Conservation (phyloP, 2,113 vertebrate species). For the Bubo scandiacus region DNA sequence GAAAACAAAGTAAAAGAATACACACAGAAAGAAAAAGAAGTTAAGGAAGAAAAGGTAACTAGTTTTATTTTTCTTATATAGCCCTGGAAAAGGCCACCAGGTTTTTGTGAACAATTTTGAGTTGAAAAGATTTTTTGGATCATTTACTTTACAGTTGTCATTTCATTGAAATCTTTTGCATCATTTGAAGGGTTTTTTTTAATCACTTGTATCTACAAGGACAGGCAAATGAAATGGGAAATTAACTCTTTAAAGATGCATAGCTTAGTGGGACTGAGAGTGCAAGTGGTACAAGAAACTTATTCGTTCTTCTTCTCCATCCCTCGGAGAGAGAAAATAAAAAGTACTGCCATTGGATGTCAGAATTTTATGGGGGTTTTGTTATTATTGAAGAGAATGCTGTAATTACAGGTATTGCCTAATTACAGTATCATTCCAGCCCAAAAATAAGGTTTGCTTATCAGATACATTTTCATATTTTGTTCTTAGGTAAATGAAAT, state of each 20-base stretch:
- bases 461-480: constrained; percentile 18
- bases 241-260: not conserved
- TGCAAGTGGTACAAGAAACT: not conserved
- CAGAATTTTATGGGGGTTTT: not conserved
- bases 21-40: too few relatives aligned
- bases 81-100: not conserved
- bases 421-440: not conserved
- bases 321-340: not conserved
- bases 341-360: not conserved
- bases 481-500: constrained; percentile 77
- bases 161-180: not conserved
- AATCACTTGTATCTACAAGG: not conserved
- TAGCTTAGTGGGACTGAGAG: not conserved
- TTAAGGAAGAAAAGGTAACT: constrained; percentile 80
- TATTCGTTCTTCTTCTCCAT: not conserved
- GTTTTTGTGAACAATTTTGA: constrained; percentile 5
- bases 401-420: not conserved
- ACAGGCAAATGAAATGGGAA: not conserved
- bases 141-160: not conserved
- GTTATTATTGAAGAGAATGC: not conserved
- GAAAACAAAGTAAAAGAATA: constrained; percentile 71
- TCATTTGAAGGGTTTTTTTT: not conserved
- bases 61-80: constrained; percentile 19
- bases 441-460: not conserved
- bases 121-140: not conserved